Percentiles rank a stretch among this genome's conserved stretches.
phyloP scores from a whole-genome alignment of 2,797 vertebrate genomes.

The Hylomyscus alleni region DNA sequence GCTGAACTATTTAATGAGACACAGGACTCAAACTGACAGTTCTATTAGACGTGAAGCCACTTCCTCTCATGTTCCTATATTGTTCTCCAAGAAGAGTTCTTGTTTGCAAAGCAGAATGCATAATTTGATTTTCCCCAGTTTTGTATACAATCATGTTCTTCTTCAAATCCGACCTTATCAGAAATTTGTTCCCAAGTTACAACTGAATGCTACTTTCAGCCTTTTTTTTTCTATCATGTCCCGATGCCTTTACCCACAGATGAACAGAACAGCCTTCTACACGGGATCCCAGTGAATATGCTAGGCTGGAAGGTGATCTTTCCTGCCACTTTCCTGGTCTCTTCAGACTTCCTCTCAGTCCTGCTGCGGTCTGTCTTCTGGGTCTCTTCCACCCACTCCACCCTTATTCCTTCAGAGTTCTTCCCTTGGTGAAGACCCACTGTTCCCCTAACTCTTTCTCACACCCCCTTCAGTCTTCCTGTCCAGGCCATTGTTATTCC shows the following conservation, averaged over 20 bases:
- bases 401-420: neutral
- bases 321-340: neutral
- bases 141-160: neutral
- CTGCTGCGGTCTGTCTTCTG: neutral
- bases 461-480: neutral
- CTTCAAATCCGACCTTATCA: neutral
- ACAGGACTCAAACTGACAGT: neutral
- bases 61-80: neutral
- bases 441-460: neutral
- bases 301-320: too few relatives aligned
- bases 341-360: neutral
- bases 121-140: neutral
- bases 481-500: neutral
- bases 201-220: neutral
- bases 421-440: neutral
- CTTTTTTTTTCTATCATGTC: neutral
- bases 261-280: neutral
- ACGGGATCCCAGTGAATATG: too few relatives aligned
- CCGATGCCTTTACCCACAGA: neutral
- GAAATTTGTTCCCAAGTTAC: neutral
- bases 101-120: slow-evolving; percentile 18
- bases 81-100: neutral
- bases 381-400: too few relatives aligned
- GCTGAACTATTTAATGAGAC: neutral
- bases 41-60: neutral